Conservation (phyloP, 2,113 vertebrate genomes). For the human region GRCh38 chr2:197328001-197328500, state of each 20-base stretch:
- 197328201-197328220: neutral
- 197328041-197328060: neutral
- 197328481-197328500: neutral
- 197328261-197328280: neutral
- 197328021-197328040: neutral
- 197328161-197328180: neutral
- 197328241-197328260: neutral
- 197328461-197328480: neutral
- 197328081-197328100: neutral
- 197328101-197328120: neutral
- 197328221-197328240: neutral
- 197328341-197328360: neutral
- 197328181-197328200: neutral
- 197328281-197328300: neutral
- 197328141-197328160: neutral
- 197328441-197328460: neutral
- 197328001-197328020: constrained; percentile 12
- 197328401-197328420: neutral
- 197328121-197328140: neutral
- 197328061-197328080: neutral
- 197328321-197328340: neutral
- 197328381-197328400: neutral
- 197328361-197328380: neutral
- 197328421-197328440: neutral
- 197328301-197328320: neutral